Evolutionary conservation across 1,140 invertebrate genomes (phyloP), one percentile per base, ranked within the genome.

Genomic region (Drosophila rhopaloa): DNA sequence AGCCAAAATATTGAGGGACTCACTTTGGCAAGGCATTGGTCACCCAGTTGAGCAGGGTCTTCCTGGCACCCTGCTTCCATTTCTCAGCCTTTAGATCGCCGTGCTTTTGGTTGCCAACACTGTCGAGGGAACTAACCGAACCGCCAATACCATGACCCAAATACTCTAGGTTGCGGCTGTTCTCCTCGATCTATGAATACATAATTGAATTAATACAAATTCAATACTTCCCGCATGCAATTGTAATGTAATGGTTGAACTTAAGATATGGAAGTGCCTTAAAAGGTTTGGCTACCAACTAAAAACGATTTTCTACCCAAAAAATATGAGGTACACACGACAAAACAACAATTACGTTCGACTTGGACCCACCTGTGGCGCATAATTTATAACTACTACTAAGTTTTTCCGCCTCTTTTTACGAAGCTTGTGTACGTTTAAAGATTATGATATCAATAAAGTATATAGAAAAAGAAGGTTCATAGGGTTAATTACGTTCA

Each of bases 41-140:
- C 40, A 98, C 98, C 98, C 98, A 99, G 81, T 97, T 96, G 50
- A 99, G 93, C 37, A 99, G 93, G 41, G 97, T 98, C 94, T 98
- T 98, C 91, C 97, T 95, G 63, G 97, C 98, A 50, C 97, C 97
- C 91, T 97, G 95, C 93, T 96, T 96, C 96, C 96, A 96, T 93
- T 96, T 95, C 85, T 97, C 96, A 57, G 94, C 94, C n/a, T 95
- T 93, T 11, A 94, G 93, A 32, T 95, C 96, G 44, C 95, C 94
- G 62, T 80, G 80, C 68, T 91, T 83, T 40, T 89, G 84, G 71
- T 89, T 89, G 58, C 94, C 94, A 74, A 94, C 93, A 74, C 95
- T 97, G 90, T 97, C 97, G 77, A 97, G 93, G 76, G 96, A 97
- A 92, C 96, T 96, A 40, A 95, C 95, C 71, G 96, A 97, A 61